phyloP scores from a whole-genome alignment of 92 coral and sea anemone genomes.

The Meandrina meandrites region DNA sequence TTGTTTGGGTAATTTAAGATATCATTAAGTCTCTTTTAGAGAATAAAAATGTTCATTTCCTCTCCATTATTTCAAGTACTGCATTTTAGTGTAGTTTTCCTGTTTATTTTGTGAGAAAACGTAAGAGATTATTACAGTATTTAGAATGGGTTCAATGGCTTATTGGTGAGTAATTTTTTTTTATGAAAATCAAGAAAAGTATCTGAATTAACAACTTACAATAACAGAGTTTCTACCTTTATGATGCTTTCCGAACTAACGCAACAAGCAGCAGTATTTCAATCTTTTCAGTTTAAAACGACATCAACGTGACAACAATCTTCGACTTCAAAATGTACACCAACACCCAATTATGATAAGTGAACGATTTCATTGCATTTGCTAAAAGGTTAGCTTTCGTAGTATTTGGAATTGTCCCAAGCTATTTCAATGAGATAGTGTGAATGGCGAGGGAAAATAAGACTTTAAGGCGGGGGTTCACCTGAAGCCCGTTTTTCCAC shows the following conservation, averaged over 20 bases:
- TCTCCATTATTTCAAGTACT: neutral
- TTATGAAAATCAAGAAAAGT: neutral
- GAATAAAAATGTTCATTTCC: constrained; percentile 9
- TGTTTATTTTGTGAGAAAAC: neutral
- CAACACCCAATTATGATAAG: neutral
- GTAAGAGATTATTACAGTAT: neutral
- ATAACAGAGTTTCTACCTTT: neutral
- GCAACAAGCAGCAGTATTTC: too few species aligned
- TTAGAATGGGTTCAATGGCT: neutral
- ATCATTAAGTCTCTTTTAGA: neutral
- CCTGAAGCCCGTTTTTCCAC: too few species aligned
- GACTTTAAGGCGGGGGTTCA: too few species aligned
- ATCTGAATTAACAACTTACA: neutral
- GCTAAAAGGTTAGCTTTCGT: too few species aligned
- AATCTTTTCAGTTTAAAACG: too few species aligned
- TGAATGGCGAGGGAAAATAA: neutral
- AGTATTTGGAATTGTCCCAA: neutral
- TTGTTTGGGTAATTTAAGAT: neutral
- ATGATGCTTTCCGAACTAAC: too few species aligned
- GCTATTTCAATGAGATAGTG: neutral
- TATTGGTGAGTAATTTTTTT: too few species aligned
- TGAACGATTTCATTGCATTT: neutral
- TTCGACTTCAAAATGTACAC: too few species aligned
- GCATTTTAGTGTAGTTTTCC: neutral
- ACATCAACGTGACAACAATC: too few species aligned